phyloP scores from a whole-genome alignment of 1,140 invertebrate genomes.

The Coptotermes formosanus region DNA sequence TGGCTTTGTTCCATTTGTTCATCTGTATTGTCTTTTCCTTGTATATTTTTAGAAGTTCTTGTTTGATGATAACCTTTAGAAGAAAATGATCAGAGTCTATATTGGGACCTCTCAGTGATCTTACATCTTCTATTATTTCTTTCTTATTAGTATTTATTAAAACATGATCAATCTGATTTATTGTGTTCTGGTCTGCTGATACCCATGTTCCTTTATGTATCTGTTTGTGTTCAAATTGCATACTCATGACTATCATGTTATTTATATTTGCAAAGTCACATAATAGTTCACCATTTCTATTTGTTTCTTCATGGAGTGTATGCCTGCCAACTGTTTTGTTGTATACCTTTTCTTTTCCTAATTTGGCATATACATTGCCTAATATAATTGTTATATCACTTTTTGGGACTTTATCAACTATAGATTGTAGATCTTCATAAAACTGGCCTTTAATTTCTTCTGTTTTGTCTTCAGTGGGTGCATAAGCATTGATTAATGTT shows the following conservation, averaged over 20 bases:
- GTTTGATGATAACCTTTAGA: background rate
- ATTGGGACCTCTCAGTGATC: too few species aligned
- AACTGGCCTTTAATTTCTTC: conserved; percentile 27
- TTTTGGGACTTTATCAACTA: too few species aligned
- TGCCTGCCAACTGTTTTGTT: conserved; percentile 29
- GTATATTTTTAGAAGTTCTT: background rate
- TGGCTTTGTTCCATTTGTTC: background rate
- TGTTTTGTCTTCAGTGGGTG: conserved; percentile 22
- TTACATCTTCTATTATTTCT: too few species aligned
- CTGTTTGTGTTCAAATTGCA: conserved; percentile 7
- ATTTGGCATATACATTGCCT: conserved; percentile 33
- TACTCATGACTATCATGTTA: conserved; percentile 6
- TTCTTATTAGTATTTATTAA: too few species aligned
- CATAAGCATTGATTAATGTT: too few species aligned
- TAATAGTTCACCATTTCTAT: conserved; percentile 30
- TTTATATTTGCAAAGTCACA: conserved; percentile 10
- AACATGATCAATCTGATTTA: too few species aligned
- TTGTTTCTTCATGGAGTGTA: conserved; percentile 30
- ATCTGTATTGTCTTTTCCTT: too few species aligned
- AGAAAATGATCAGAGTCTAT: background rate
- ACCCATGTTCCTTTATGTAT: too few species aligned
- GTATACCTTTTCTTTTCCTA: conserved; percentile 26
- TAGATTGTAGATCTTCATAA: conserved; percentile 28
- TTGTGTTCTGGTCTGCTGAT: too few species aligned
- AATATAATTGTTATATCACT: conserved; percentile 30